Evolutionary conservation across 2,113 vertebrate genomes (phyloP).

Genomic region (Lepus europaeus): DNA sequence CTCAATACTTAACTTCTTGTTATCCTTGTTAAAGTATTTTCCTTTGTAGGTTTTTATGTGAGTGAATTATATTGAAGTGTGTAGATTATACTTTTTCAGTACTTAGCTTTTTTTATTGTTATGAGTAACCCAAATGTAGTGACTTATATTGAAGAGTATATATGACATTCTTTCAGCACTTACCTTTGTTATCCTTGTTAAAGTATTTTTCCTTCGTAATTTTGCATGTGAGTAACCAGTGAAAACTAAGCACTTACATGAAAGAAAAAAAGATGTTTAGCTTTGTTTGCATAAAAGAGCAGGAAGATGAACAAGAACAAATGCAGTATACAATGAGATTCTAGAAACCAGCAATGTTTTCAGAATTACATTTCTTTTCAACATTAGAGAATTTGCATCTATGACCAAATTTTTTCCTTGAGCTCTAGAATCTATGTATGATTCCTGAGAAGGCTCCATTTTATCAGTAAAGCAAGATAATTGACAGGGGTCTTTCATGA

Average conservation of each 20-base stretch:
- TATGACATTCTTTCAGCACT: conserved; percentile 1
- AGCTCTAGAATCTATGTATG: background rate
- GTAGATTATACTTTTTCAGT: too few relatives aligned
- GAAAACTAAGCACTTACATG: background rate
- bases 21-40: conserved; percentile 23
- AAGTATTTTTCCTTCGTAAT: conserved; percentile 7
- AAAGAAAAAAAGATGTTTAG: conserved; percentile 40
- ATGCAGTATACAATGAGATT: background rate
- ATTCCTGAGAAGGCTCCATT: conserved; percentile 12
- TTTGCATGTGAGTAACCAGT: conserved; percentile 3
- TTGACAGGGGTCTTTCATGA: conserved; percentile 7
- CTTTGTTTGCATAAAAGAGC: conserved; percentile 41
- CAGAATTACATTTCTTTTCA: conserved; percentile 16
- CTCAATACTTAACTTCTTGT: background rate
- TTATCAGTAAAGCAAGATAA: background rate
- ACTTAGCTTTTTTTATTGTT: background rate
- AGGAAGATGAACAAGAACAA: background rate
- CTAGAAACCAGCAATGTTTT: conserved; percentile 21
- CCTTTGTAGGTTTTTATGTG: too few relatives aligned
- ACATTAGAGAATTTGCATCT: background rate
- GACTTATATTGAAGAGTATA: background rate
- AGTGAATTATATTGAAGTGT: too few relatives aligned
- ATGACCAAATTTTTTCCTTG: conserved; percentile 27
- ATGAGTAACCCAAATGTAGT: background rate
- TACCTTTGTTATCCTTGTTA: background rate